Conservation (phyloP, 2,113 vertebrate species). For the Ceyx cyanopectus region DNA sequence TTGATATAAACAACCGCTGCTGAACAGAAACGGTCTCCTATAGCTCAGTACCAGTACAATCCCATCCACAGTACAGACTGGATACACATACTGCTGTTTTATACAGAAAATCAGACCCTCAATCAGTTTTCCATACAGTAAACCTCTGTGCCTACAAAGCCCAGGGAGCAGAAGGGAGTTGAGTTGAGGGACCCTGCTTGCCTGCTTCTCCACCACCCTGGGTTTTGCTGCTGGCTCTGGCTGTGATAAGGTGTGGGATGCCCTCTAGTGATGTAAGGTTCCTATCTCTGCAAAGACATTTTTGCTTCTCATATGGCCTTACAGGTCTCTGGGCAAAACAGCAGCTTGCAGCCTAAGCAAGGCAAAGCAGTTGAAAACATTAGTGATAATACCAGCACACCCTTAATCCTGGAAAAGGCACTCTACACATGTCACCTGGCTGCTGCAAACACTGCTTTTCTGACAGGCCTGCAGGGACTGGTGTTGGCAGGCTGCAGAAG, state of each 20-base stretch:
- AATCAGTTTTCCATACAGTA: neutral
- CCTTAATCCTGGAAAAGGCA: neutral
- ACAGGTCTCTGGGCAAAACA: neutral
- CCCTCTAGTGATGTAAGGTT: constrained; percentile 5
- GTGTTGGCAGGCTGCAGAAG: neutral
- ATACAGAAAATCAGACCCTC: neutral
- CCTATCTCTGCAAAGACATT: neutral
- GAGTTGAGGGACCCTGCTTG: neutral
- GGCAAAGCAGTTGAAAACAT: neutral
- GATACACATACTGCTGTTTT: neutral
- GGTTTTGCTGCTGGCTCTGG: neutral
- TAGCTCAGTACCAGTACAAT: neutral
- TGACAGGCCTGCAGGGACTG: fast-evolving
- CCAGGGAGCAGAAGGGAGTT: neutral
- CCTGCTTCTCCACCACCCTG: neutral
- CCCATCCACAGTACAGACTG: neutral
- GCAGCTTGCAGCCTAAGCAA: neutral
- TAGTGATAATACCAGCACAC: neutral
- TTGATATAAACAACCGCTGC: neutral
- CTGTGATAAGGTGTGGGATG: neutral
- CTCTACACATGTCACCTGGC: neutral
- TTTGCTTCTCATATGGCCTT: neutral
- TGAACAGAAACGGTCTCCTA: neutral
- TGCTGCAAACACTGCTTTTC: neutral
- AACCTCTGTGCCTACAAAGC: neutral